phyloP scores from a whole-genome alignment of 2,797 vertebrate genomes.

The Tragopan temminckii region DNA sequence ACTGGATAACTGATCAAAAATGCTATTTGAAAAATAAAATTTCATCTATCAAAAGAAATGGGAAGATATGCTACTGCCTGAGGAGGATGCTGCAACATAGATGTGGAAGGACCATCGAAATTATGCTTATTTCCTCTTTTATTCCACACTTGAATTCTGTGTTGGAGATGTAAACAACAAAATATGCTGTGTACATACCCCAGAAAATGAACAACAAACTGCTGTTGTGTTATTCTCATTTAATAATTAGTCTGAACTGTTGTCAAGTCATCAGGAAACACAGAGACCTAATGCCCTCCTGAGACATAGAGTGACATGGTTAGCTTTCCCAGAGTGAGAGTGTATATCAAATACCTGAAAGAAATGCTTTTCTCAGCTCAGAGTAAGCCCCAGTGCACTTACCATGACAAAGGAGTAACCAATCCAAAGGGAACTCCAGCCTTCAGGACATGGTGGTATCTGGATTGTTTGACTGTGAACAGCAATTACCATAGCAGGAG shows the following conservation, averaged over 20 bases:
- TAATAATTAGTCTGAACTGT: background rate
- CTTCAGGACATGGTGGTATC: slow-evolving; percentile 90
- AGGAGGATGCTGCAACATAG: background rate
- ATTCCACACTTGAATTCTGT: background rate
- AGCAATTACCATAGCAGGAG: slow-evolving; percentile 96
- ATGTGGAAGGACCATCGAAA: background rate
- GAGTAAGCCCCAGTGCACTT: slow-evolving; percentile 13
- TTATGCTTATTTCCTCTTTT: background rate
- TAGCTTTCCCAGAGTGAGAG: background rate
- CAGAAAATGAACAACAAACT: background rate
- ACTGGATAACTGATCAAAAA: background rate
- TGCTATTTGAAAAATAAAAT: background rate
- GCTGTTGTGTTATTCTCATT: background rate
- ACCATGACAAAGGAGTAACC: slow-evolving; percentile 99
- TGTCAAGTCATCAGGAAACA: background rate
- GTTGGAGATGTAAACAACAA: background rate
- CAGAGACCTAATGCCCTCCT: background rate
- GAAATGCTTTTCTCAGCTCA: background rate
- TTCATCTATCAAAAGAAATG: background rate
- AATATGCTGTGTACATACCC: background rate
- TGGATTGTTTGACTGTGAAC: slow-evolving; percentile 97
- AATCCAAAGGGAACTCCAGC: slow-evolving; percentile 94
- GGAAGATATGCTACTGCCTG: background rate
- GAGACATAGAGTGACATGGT: background rate
- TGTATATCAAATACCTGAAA: background rate